phyloP scores from a whole-genome alignment of 2,797 vertebrate species.

The Bradypodion ventrale region DNA sequence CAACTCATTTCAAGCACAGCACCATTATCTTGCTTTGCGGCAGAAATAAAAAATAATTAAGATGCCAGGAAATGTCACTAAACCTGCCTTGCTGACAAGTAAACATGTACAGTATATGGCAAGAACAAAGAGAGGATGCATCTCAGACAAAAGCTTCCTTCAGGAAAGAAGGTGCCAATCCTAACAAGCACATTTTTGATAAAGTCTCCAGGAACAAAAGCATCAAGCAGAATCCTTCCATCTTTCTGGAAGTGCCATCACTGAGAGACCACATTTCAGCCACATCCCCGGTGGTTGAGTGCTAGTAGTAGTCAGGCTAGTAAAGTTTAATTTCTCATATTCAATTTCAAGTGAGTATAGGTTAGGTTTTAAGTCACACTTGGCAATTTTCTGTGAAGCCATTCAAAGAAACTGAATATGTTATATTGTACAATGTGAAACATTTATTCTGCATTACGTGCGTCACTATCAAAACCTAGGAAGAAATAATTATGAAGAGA shows the following conservation, averaged over 20 bases:
- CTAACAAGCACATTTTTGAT: neutral
- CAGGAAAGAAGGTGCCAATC: neutral
- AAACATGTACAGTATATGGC: neutral
- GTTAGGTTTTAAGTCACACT: constrained; percentile 1
- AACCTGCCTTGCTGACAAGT: neutral
- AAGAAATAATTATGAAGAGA: constrained; percentile 18
- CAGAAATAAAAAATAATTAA: neutral
- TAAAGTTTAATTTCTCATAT: neutral
- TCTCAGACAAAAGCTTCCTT: neutral
- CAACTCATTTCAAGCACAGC: neutral
- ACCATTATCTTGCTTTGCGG: neutral
- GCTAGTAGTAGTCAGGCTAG: neutral
- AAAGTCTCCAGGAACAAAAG: neutral
- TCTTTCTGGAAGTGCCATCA: neutral
- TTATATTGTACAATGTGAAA: neutral
- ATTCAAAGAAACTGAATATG: constrained; percentile 3
- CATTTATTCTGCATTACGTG: neutral
- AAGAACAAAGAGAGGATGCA: neutral
- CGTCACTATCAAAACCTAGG: neutral
- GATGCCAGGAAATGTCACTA: neutral
- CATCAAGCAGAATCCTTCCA: neutral
- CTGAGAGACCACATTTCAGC: neutral
- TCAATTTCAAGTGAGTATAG: neutral
- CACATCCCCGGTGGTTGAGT: neutral
- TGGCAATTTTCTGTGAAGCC: neutral